A percentile compares a stretch with the other conserved stretches of the same genome.
Evolutionary conservation across 2,888 invertebrate species (phyloP).

Genomic region (Philereme transversata): DNA sequence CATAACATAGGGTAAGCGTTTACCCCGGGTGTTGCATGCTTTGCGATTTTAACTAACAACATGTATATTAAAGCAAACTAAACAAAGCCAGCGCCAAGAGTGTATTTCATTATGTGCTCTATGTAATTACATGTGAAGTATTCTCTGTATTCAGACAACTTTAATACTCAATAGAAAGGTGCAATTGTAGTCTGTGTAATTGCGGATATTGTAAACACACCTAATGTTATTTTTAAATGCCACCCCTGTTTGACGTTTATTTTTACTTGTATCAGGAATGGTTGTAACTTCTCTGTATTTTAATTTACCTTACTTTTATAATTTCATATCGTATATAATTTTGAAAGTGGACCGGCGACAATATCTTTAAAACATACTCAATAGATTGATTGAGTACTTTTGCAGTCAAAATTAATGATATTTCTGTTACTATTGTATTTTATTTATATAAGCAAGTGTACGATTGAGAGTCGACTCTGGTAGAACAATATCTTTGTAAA

Average conservation of each 20-base stretch:
- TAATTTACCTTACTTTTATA: too few relatives aligned
- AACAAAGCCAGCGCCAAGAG: neutral
- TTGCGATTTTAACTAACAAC: constrained; percentile 3
- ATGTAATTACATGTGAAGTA: neutral
- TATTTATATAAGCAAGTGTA: too few relatives aligned
- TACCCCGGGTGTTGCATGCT: neutral
- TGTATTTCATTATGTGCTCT: neutral
- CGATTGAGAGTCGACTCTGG: too few relatives aligned
- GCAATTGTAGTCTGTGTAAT: constrained; percentile 10
- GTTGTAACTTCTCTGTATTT: too few relatives aligned
- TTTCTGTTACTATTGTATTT: too few relatives aligned
- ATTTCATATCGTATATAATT: too few relatives aligned
- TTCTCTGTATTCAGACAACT: neutral
- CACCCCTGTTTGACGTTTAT: neutral
- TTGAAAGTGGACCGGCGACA: too few relatives aligned
- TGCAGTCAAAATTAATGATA: too few relatives aligned
- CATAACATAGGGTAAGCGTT: neutral
- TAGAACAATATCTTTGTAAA: neutral
- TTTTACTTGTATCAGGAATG: too few relatives aligned
- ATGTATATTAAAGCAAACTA: neutral
- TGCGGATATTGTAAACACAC: constrained; percentile 1
- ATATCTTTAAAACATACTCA: too few relatives aligned
- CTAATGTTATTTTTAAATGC: neutral
- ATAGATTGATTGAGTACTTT: too few relatives aligned
- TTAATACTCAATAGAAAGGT: constrained; percentile 13